Percentiles rank a stretch among this genome's conserved stretches.
Evolutionary conservation across 37 sponge, comb jelly and placozoan genomes (phyloP).

Genomic region (Theonella swinhoei): DNA sequence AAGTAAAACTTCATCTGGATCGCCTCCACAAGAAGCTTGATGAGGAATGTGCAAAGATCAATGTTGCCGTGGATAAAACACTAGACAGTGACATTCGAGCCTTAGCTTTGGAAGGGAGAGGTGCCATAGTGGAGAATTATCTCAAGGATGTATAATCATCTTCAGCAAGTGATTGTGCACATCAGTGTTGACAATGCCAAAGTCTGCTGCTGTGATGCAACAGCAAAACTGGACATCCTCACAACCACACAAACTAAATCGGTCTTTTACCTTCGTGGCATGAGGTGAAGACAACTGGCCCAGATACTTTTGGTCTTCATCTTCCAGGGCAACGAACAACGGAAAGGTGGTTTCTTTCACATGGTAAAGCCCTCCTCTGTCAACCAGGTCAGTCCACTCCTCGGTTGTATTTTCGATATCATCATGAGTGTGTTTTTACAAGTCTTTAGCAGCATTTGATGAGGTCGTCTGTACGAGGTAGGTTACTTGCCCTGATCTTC

Average conservation of each 20-base stretch:
- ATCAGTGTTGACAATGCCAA: not conserved
- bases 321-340: not conserved
- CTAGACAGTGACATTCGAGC: too few relatives aligned
- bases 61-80: too few relatives aligned
- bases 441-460: not conserved
- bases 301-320: not conserved
- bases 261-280: not conserved
- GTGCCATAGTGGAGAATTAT: too few relatives aligned
- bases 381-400: not conserved
- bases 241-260: not conserved
- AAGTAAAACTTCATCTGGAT: too few relatives aligned
- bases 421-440: not conserved
- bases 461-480: too few relatives aligned
- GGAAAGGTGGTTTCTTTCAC: not conserved
- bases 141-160: not conserved
- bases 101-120: too few relatives aligned
- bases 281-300: not conserved
- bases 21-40: too few relatives aligned
- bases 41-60: too few relatives aligned
- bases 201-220: not conserved
- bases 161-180: not conserved
- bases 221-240: not conserved
- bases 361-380: not conserved
- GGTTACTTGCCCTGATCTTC: not conserved
- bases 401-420: not conserved